phyloP scores from a whole-genome alignment of 1,140 invertebrate genomes.

The Papilio machaon region DNA sequence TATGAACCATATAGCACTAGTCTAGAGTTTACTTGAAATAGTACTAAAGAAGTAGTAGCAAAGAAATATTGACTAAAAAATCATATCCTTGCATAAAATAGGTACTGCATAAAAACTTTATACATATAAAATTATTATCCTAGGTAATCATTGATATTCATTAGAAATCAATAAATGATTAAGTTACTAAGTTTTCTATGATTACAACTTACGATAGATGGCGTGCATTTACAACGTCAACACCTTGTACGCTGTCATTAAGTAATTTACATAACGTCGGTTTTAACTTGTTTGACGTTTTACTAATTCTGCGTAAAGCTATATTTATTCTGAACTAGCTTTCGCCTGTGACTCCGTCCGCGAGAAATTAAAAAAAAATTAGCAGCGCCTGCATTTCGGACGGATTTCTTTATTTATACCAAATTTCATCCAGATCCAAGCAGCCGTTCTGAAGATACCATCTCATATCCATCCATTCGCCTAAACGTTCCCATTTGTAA shows the following conservation, averaged over 20 bases:
- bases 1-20: no score
- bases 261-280: conserved; percentile 7
- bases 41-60: no score
- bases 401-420: no score
- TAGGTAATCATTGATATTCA: neutral
- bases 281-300: conserved; percentile 2
- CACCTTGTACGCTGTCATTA: conserved; percentile 22
- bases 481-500: no score
- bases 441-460: no score
- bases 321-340: neutral
- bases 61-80: no score
- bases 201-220: neutral
- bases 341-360: no score
- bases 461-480: no score
- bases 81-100: no score
- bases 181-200: neutral
- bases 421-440: no score
- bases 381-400: no score
- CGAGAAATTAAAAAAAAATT: neutral
- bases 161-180: conserved; percentile 11
- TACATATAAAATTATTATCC: neutral
- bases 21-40: no score
- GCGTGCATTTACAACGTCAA: conserved; percentile 9
- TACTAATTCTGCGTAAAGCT: neutral
- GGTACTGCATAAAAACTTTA: neutral